Evolutionary conservation across 2,797 vertebrate species (phyloP).

Genomic region (Eupleurogrammus muticus): DNA sequence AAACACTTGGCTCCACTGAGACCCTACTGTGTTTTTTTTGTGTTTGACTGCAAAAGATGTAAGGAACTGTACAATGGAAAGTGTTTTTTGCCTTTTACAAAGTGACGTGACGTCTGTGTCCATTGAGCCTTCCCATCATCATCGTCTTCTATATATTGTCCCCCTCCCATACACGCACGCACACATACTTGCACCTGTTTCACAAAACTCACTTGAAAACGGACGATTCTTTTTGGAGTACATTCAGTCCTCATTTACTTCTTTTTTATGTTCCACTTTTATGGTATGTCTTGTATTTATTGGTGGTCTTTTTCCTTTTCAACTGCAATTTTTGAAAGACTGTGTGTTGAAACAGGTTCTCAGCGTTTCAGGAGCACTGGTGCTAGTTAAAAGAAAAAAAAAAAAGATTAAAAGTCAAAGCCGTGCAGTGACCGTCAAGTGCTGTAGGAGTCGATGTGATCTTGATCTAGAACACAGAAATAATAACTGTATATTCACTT

Average conservation of each 20-base stretch:
- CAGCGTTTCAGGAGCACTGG: slow-evolving; percentile 73
- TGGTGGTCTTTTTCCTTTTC: slow-evolving; percentile 64
- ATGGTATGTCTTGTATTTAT: slow-evolving; percentile 78
- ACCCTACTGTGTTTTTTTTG: slow-evolving; percentile 33
- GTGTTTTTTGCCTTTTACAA: slow-evolving; percentile 54
- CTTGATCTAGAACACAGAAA: slow-evolving; percentile 75
- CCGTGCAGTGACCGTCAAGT: slow-evolving; percentile 79
- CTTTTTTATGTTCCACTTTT: slow-evolving; percentile 56
- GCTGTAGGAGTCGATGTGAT: slow-evolving; percentile 77
- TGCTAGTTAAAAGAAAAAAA: slow-evolving; percentile 71
- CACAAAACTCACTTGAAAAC: slow-evolving; percentile 52
- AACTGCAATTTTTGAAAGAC: slow-evolving; percentile 56
- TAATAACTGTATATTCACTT: slow-evolving; percentile 72
- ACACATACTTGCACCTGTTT: not conserved
- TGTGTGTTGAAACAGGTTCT: slow-evolving; percentile 55
- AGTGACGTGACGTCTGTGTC: slow-evolving; percentile 54
- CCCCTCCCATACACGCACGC: not conserved
- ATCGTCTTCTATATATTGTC: slow-evolving; percentile 47
- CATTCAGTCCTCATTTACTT: slow-evolving; percentile 27
- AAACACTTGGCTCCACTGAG: slow-evolving; percentile 38
- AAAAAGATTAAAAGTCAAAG: slow-evolving; percentile 57
- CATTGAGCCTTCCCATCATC: slow-evolving; percentile 43
- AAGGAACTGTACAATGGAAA: slow-evolving; percentile 46
- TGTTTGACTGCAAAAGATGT: slow-evolving; percentile 26
- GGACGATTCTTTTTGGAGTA: slow-evolving; percentile 41